Evolutionary conservation across 1,140 invertebrate genomes (phyloP), one percentile per base, ranked within the genome.

Genomic region (Zaprionus capensis): DNA sequence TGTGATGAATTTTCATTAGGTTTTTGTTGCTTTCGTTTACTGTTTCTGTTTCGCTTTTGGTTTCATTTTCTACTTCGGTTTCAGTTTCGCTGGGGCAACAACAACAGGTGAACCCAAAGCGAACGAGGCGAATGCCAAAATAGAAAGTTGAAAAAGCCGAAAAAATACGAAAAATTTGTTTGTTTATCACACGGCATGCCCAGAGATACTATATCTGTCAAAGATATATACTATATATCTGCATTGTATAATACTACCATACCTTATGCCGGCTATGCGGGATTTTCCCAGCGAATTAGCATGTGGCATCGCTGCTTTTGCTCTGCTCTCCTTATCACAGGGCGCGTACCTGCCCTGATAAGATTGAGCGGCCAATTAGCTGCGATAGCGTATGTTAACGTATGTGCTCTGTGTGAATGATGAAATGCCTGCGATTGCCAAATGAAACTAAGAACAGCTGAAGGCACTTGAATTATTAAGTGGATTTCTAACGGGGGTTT

Each of bases 101-200:
- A 26, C 4, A 26, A 77, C 81, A 83, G 77, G 81, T 84, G 69
- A 82, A 65, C 49, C 44, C 44, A 56, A 64, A 38, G 36, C 36
- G 36, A 28, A 28, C 5, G 5, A 7, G 6, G 1, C 6, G 31
- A 34, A 9, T 34, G 31, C 31, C 9, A 34, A 87, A 87, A 82
- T 87, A 86, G 83, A 86, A 86, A 86, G 83, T 87, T 87, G 63
- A 76, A 82, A 51, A 51, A 24, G 46, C 46, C 44, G 2, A 5
- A 20, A 22, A 76, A 65, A 74, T 68, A 59, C 38, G n/a, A n/a
- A 7, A 78, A 65, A 74, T 76, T 24, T 24, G 51, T 46, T 59
- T 61, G 20, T 38, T 34, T 49, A 59, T 49, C 31, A 28, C 14
- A 12, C 24, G 38, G 38, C 38, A 41, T 46, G 15, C 15, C 14